Evolutionary conservation across 2,113 vertebrate species (phyloP), one percentile per base, ranked within the genome.

Genomic region (Mohoua ochrocephala): DNA sequence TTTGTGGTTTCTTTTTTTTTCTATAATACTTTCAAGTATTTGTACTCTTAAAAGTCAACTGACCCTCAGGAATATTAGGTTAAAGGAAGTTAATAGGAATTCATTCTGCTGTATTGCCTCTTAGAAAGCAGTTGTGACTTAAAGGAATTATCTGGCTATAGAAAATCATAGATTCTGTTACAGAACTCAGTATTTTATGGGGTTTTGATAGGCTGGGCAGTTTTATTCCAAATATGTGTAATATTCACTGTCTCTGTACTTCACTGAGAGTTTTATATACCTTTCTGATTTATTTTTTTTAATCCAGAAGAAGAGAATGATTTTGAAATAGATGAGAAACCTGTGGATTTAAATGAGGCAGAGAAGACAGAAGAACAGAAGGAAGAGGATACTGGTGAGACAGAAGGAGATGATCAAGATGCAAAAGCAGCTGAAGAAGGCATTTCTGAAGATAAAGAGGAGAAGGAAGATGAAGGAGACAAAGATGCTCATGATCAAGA

Each of bases 271-370:
- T 30, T 93, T 60, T 81, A 27, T 69, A 11, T 79, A 12, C 13
- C 7, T 84, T 87, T 21, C 67, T 87, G 68, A 4, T 80, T 15
- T 68, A 20, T 44, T 52, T 17, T 68, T 63, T 54, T 83, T 28
- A 76, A 89, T 50, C 28, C 65, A 98, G 96, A 78, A 98, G 98
- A 98, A 91, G 98, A 99, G 56, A 99, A 99, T 97, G 98, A 98
- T 30, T 98, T 99, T 73, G 99, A 99, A 87, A 98, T 99, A 42
- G 98, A 98, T 74, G 98, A 99, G 42, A 98, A 98, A 89, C 67
- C 97, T 69, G 41, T 89, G 75, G 98, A 98, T 63, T 80, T 96
- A 61, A 98, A 98, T 41, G 98, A 98, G 83, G 76, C 97, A 70
- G 97, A 96, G n/a, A 96, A 94, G 6, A 95, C 91, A 45, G 92